A percentile compares a stretch with the other conserved stretches of the same genome.
These are phyloP conservation scores for Tauraco erythrolophus DNA, from an alignment of 2,113 vertebrate species.

Conservation along the genomic window DNA sequence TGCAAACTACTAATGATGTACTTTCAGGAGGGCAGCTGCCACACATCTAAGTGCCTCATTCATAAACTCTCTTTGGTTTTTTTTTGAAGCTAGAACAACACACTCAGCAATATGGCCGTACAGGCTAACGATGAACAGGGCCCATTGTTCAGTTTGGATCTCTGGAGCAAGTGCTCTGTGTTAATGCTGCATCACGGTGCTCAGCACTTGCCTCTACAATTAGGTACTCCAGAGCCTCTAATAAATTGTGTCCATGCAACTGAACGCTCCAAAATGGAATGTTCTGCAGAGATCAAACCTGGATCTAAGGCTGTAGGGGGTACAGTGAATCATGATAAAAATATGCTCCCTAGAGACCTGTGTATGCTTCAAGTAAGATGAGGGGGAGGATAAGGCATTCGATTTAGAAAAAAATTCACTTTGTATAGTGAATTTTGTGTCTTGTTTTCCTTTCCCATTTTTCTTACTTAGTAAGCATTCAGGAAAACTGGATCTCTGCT, in stretches of 20 bases:
- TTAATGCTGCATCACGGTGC: background rate
- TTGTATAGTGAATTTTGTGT: constrained; percentile 24
- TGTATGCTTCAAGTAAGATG: background rate
- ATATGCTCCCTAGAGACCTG: constrained; percentile 18
- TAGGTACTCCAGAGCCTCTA: background rate
- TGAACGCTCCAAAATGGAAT: background rate
- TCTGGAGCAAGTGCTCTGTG: constrained; percentile 9
- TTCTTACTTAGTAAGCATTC: constrained; percentile 57
- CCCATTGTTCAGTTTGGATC: background rate
- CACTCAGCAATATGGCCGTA: background rate
- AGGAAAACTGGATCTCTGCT: constrained; percentile 55
- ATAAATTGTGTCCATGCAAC: background rate
- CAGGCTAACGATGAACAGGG: background rate
- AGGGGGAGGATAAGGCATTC: background rate
- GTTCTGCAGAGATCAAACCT: constrained; percentile 14
- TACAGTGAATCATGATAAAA: background rate
- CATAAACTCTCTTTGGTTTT: constrained; percentile 18
- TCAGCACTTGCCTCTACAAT: constrained; percentile 13
- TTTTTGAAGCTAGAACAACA: background rate
- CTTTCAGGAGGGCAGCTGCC: constrained; percentile 28
- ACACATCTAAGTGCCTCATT: background rate
- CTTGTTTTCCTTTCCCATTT: constrained; percentile 56
- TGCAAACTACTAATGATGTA: background rate
- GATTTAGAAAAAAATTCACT: constrained; percentile 8
- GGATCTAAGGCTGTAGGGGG: constrained; percentile 13